Percentiles rank a stretch among this genome's conserved stretches.
Evolutionary conservation across 2,113 vertebrate genomes (phyloP).

Genomic region (Microcebus murinus): DNA sequence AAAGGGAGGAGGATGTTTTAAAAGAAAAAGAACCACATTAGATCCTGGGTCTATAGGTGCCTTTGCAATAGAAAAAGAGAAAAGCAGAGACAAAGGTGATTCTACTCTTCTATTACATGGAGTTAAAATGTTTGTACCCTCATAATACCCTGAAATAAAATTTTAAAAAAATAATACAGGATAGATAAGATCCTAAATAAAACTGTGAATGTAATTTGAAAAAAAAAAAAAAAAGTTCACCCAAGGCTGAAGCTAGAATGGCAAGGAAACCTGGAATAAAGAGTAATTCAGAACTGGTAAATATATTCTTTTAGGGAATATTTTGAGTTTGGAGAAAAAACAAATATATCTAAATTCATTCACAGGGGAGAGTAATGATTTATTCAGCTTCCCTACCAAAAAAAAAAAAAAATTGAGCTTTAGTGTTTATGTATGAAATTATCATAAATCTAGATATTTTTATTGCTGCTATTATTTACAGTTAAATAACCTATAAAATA

Average conservation of each 20-base stretch:
- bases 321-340: slow-evolving; percentile 19
- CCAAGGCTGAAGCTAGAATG: neutral
- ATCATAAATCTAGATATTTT: slow-evolving; percentile 1
- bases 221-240: neutral
- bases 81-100: neutral
- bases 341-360: slow-evolving; percentile 3
- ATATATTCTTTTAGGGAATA: neutral
- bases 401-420: neutral
- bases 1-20: neutral
- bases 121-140: neutral
- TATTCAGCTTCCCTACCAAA: neutral
- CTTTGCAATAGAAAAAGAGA: neutral
- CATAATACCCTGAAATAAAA: too few species aligned
- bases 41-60: neutral
- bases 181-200: neutral
- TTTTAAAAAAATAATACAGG: neutral
- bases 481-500: neutral
- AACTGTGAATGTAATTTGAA: neutral
- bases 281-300: neutral
- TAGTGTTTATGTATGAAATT: neutral
- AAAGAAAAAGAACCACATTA: neutral
- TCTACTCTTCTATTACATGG: neutral
- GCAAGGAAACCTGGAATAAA: neutral
- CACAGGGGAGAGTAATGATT: neutral
- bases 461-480: slow-evolving; percentile 8